A percentile compares a stretch with the other conserved stretches of the same genome.
These are phyloP conservation scores for Aphelenchoides bicaudatus DNA, from an alignment of 2,888 invertebrate species.

Conservation along the genomic window DNA sequence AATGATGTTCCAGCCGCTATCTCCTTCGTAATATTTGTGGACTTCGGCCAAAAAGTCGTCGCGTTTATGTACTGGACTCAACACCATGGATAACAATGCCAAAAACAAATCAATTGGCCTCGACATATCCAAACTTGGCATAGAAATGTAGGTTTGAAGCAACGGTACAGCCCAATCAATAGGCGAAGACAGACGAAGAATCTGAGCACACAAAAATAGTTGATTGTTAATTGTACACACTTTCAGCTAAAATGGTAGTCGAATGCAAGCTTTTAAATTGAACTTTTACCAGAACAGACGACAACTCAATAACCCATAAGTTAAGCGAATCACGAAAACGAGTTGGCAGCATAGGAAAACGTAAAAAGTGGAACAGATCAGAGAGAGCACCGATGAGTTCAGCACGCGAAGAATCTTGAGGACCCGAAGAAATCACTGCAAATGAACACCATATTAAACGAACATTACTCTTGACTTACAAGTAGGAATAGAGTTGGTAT, in stretches of 20 bases:
- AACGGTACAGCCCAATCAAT: constrained; percentile 50
- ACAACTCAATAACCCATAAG: constrained; percentile 52
- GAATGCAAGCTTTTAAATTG: constrained; percentile 18
- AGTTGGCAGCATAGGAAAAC: constrained; percentile 44
- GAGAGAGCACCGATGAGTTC: constrained; percentile 40
- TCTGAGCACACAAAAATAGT: constrained; percentile 50
- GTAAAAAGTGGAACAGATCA: constrained; percentile 52
- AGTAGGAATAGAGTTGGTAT: constrained; percentile 34
- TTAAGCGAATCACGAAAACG: constrained; percentile 44
- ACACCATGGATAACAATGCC: constrained; percentile 47
- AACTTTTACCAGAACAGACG: background rate
- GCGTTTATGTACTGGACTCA: constrained; percentile 43
- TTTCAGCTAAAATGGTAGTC: constrained; percentile 47
- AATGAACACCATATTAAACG: background rate
- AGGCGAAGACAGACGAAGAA: constrained; percentile 53
- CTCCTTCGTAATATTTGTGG: constrained; percentile 26
- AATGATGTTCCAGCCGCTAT: constrained; percentile 40
- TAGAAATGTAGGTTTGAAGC: constrained; percentile 39
- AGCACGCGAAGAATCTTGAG: constrained; percentile 17
- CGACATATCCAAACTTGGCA: constrained; percentile 35
- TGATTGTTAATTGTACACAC: constrained; percentile 44
- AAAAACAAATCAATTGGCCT: constrained; percentile 50
- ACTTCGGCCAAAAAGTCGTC: constrained; percentile 35
- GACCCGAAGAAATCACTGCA: constrained; percentile 23
- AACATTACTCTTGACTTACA: constrained; percentile 33